phyloP scores from a whole-genome alignment of 2,888 invertebrate species.

The Platycnemis pennipes region DNA sequence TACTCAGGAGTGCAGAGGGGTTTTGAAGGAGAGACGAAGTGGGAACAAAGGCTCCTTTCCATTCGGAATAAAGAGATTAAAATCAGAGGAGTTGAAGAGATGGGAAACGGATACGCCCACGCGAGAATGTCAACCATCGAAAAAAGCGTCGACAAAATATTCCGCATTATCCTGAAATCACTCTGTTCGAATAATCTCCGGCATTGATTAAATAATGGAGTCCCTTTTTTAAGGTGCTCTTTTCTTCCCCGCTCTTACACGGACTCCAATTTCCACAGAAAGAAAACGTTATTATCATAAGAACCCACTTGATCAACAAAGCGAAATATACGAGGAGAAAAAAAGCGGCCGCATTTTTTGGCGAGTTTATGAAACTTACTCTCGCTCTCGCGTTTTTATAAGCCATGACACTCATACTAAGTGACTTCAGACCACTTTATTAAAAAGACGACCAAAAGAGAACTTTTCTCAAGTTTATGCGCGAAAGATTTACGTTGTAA shows the following conservation, averaged over 20 bases:
- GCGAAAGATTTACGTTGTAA: no score
- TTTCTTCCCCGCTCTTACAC: background rate
- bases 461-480: no score
- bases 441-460: no score
- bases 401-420: no score
- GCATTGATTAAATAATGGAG: background rate
- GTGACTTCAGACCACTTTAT: no score
- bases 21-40: slow-evolving; percentile 19
- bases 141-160: slow-evolving; percentile 32
- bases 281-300: background rate
- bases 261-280: background rate
- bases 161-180: slow-evolving; percentile 22
- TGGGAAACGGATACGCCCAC: background rate
- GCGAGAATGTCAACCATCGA: background rate
- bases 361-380: background rate
- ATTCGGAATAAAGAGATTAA: slow-evolving; percentile 22
- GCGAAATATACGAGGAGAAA: background rate
- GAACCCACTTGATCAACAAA: background rate
- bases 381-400: background rate
- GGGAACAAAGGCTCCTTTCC: background rate
- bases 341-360: background rate
- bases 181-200: slow-evolving; percentile 3
- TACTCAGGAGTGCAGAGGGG: background rate
- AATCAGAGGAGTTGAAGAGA: background rate
- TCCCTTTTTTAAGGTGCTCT: background rate